These are phyloP conservation scores for Emydocephalus ijimae DNA, from an alignment of 2,113 vertebrate species.

Conservation along the genomic window DNA sequence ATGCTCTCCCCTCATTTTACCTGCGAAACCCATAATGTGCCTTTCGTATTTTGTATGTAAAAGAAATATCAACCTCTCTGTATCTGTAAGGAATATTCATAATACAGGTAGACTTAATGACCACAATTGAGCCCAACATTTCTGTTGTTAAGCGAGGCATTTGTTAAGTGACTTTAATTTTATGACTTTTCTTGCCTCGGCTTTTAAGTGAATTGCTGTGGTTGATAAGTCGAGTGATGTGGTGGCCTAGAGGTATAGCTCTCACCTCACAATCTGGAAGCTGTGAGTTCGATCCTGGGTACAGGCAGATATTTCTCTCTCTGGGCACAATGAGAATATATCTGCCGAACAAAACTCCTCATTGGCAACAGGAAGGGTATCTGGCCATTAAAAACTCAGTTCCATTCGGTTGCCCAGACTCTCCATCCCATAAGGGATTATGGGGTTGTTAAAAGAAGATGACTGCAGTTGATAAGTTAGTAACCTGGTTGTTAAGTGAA, in stretches of 20 bases:
- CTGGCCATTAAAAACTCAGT: too few relatives aligned
- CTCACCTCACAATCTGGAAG: too few relatives aligned
- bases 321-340: too few relatives aligned
- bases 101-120: background rate
- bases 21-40: background rate
- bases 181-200: background rate
- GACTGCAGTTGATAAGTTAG: background rate
- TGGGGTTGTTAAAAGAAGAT: too few relatives aligned
- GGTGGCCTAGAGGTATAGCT: too few relatives aligned
- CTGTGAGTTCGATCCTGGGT: too few relatives aligned
- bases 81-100: background rate
- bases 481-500: background rate
- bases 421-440: too few relatives aligned
- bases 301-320: too few relatives aligned
- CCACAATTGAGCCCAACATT: background rate
- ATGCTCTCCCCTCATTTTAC: background rate
- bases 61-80: slow-evolving; percentile 1
- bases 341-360: too few relatives aligned
- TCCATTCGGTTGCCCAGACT: too few relatives aligned
- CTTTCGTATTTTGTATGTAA: slow-evolving; percentile 1
- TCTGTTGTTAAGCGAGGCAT: background rate
- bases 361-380: too few relatives aligned
- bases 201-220: background rate
- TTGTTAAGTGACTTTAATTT: background rate
- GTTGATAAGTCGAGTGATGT: background rate